Conservation (phyloP, 2,888 invertebrate species). For the Epirrhoe tristata region DNA sequence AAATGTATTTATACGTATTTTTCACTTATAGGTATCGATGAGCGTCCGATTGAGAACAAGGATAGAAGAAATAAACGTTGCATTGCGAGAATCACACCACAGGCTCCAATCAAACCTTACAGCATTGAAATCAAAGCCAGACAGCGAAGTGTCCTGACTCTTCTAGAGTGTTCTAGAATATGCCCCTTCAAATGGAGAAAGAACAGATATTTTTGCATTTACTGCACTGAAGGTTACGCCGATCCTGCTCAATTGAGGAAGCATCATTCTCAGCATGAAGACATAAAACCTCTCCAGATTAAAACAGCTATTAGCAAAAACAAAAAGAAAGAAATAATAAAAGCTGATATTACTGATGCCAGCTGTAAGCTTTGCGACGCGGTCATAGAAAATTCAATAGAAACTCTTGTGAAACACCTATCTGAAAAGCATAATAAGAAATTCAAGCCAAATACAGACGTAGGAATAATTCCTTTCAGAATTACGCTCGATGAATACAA, state of each 20-base stretch:
- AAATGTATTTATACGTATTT: slow-evolving; percentile 60
- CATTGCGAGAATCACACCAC: slow-evolving; percentile 21
- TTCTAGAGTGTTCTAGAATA: slow-evolving; percentile 68
- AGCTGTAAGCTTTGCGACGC: slow-evolving; percentile 67
- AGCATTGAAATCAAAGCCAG: slow-evolving; percentile 61
- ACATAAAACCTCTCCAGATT: slow-evolving; percentile 50
- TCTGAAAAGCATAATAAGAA: slow-evolving; percentile 59
- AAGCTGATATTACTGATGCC: slow-evolving; percentile 70
- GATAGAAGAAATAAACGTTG: slow-evolving; percentile 27
- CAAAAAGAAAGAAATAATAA: slow-evolving; percentile 68
- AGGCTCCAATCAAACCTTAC: slow-evolving; percentile 31
- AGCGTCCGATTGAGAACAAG: slow-evolving; percentile 36
- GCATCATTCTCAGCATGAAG: slow-evolving; percentile 58
- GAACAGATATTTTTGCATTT: slow-evolving; percentile 69
- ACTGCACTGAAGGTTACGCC: slow-evolving; percentile 65
- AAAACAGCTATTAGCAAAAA: slow-evolving; percentile 47
- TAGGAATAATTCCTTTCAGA: slow-evolving; percentile 72
- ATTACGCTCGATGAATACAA: slow-evolving; percentile 59
- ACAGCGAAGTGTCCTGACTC: slow-evolving; percentile 58
- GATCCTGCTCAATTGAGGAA: slow-evolving; percentile 63
- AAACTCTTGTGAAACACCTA: slow-evolving; percentile 64
- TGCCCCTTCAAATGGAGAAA: slow-evolving; percentile 78
- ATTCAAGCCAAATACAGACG: slow-evolving; percentile 58
- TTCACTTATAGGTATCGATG: slow-evolving; percentile 76
- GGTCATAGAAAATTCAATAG: slow-evolving; percentile 49